Evolutionary conservation across 2,113 vertebrate species (phyloP).

Genomic region (Lycocorax pyrrhopterus): DNA sequence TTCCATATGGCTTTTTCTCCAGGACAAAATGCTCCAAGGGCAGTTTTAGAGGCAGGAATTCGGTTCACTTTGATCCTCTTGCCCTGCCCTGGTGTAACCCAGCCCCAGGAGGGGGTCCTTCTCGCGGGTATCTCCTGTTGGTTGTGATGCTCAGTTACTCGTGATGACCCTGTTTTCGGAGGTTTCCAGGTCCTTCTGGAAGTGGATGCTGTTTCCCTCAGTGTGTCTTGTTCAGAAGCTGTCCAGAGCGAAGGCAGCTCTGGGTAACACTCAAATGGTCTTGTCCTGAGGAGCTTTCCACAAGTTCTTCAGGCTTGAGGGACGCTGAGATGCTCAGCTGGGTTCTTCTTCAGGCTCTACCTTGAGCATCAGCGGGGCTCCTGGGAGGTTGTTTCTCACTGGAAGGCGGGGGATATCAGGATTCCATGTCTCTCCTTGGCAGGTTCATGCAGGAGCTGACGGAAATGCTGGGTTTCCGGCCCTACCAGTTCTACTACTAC

Average conservation of each 20-base stretch:
- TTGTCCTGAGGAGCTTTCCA: neutral
- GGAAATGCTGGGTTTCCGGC: constrained; percentile 95
- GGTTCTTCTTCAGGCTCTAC: neutral
- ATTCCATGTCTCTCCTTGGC: neutral
- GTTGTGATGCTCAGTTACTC: neutral
- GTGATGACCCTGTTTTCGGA: neutral
- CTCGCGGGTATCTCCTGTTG: neutral
- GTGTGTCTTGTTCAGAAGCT: neutral
- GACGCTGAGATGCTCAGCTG: neutral
- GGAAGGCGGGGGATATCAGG: fast-evolving
- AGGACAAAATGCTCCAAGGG: neutral
- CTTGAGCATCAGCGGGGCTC: neutral
- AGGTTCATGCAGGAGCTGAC: constrained; percentile 99
- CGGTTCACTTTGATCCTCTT: neutral
- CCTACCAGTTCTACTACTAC: constrained; percentile 91
- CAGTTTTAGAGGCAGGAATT: neutral
- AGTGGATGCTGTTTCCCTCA: neutral
- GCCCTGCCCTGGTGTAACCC: neutral
- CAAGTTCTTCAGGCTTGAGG: neutral
- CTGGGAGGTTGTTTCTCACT: neutral
- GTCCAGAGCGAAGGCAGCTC: neutral
- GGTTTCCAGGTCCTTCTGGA: neutral
- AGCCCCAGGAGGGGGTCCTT: neutral
- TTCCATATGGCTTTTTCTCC: neutral
- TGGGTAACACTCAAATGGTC: fast-evolving